phyloP scores from a whole-genome alignment of 2,888 invertebrate species.

The Girardia tigrina region DNA sequence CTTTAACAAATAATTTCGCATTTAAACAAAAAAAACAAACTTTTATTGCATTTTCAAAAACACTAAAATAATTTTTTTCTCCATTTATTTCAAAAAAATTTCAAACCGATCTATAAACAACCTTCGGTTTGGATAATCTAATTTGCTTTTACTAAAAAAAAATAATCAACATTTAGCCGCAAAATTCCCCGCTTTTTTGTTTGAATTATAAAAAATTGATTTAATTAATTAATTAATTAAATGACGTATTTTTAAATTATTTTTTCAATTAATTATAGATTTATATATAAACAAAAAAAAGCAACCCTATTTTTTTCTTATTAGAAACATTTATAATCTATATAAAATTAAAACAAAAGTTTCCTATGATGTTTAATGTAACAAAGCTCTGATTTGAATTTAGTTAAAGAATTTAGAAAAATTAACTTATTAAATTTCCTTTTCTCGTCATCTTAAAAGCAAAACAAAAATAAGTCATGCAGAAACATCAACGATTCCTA shows the following conservation, averaged over 20 bases:
- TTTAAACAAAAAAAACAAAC: too few species aligned
- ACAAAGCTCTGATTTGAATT: conserved; percentile 23
- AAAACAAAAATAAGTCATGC: conserved; percentile 17
- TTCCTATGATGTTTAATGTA: background rate
- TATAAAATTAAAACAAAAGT: background rate
- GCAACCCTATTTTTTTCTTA: background rate
- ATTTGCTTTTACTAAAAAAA: background rate
- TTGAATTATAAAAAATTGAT: background rate
- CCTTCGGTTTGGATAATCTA: background rate
- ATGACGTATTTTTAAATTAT: background rate
- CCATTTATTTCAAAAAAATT: too few species aligned
- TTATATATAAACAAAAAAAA: too few species aligned
- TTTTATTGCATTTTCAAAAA: too few species aligned
- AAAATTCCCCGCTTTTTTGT: background rate
- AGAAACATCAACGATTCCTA: conserved; percentile 15
- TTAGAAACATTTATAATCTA: background rate
- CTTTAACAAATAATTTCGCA: too few species aligned
- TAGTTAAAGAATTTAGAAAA: conserved; percentile 18
- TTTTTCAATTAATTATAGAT: too few species aligned
- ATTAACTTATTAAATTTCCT: conserved; percentile 23
- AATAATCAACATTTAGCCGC: background rate
- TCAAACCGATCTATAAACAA: background rate
- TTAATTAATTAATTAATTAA: background rate
- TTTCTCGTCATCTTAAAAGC: conserved; percentile 23
- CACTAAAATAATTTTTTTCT: too few species aligned